Conservation (phyloP, 1,140 invertebrate species). For the Gonioctena quinquepunctata region DNA sequence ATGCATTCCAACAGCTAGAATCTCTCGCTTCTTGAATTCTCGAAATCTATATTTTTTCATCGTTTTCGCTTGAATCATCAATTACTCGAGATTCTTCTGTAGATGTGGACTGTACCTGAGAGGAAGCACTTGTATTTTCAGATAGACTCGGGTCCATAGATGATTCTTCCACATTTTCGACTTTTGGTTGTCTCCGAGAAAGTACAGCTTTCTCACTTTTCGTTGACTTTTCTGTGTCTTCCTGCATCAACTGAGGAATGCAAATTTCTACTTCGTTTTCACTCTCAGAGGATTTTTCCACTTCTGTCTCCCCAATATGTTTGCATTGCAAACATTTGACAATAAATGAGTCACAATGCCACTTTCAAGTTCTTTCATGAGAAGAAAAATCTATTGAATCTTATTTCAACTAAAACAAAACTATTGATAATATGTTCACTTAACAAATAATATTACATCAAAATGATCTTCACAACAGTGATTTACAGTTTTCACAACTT, state of each 20-base stretch:
- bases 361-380: constrained; percentile 2
- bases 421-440: neutral
- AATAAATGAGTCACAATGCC: constrained; percentile 11
- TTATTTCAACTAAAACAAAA: constrained; percentile 1
- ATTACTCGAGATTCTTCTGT: too few species aligned
- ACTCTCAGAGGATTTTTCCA: too few species aligned
- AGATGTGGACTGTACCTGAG: neutral
- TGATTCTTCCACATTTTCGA: neutral
- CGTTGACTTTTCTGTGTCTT: too few species aligned
- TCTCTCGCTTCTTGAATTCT: too few species aligned
- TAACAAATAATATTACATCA: too few species aligned
- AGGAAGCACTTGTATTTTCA: neutral
- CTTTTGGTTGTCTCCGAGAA: too few species aligned
- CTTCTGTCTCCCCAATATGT: neutral
- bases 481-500: too few species aligned
- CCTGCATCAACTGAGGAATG: too few species aligned
- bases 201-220: too few species aligned
- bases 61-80: too few species aligned
- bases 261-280: too few species aligned
- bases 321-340: neutral
- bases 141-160: neutral
- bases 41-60: neutral
- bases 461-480: too few species aligned
- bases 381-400: constrained; percentile 8
- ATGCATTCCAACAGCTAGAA: neutral